A percentile compares a stretch with the other conserved stretches of the same genome.
Evolutionary conservation across 23 tunicate species (phyloP).

Genomic region (Clavelina lepadiformis): DNA sequence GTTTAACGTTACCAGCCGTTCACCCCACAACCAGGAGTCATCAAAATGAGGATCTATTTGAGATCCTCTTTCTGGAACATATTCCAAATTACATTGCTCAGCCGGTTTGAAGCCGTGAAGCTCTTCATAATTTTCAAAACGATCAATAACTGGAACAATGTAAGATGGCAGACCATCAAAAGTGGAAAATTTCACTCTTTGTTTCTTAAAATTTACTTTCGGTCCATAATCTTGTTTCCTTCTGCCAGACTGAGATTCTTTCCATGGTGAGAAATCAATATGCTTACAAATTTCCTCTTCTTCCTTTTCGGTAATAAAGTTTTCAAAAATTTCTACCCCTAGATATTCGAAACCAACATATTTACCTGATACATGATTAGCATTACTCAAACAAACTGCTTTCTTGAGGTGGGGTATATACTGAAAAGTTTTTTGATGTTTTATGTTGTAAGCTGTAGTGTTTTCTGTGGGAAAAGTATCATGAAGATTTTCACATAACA

Average conservation of each 20-base stretch:
- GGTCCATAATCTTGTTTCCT: slow-evolving; percentile 99
- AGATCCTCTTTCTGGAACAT: slow-evolving; percentile 71
- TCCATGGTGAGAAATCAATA: slow-evolving; percentile 65
- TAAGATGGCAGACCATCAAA: slow-evolving; percentile 85
- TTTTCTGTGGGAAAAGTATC: no score
- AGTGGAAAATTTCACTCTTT: slow-evolving; percentile 48
- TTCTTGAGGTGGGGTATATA: background rate
- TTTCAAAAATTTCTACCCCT: slow-evolving; percentile 57
- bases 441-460: no score
- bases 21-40: slow-evolving; percentile 97
- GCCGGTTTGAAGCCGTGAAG: slow-evolving; percentile 59
- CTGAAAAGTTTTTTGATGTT: no score
- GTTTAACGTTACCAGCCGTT: slow-evolving; percentile 68
- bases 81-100: slow-evolving; percentile 89
- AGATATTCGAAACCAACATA: slow-evolving; percentile 50
- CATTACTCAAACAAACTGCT: background rate
- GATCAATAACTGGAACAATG: slow-evolving; percentile 8
- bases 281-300: slow-evolving; percentile 24
- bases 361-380: no score
- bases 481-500: slow-evolving; percentile 27
- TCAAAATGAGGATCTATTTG: slow-evolving; percentile 95
- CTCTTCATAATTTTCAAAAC: slow-evolving; percentile 7
- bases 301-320: slow-evolving; percentile 56
- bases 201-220: slow-evolving; percentile 94
- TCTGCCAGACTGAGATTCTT: slow-evolving; percentile 89